Conservation (phyloP, 1,140 invertebrate genomes). For the Drosophila sp. region DNA sequence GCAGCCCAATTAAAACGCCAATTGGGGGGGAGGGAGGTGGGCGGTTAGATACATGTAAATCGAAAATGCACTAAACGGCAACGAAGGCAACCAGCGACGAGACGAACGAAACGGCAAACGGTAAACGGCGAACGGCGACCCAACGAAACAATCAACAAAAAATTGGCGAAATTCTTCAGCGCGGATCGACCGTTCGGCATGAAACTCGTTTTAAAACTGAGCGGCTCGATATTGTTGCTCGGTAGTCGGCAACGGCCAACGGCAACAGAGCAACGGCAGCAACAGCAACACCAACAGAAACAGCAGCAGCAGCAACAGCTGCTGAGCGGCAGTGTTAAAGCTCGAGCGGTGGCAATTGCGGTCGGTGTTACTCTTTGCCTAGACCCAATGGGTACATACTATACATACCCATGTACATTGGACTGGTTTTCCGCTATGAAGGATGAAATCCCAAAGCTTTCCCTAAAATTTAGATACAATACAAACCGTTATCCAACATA, state of each 20-base stretch:
- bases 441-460: too few relatives aligned
- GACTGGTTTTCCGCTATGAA: background rate
- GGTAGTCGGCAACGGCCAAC: conserved; percentile 37
- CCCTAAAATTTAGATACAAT: too few relatives aligned
- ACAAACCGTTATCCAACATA: too few relatives aligned
- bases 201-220: conserved; percentile 77
- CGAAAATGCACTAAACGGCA: conserved; percentile 45
- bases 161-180: conserved; percentile 44
- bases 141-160: background rate
- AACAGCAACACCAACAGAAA: conserved; percentile 40
- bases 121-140: background rate
- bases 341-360: conserved; percentile 16
- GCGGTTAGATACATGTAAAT: conserved; percentile 55
- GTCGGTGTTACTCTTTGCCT: conserved; percentile 10
- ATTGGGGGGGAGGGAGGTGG: conserved; percentile 36
- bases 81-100: background rate
- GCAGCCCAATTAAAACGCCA: conserved; percentile 60
- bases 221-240: conserved; percentile 54
- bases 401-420: background rate
- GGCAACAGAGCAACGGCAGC: conserved; percentile 1
- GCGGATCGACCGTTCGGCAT: conserved; percentile 70
- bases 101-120: background rate
- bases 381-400: too few relatives aligned
- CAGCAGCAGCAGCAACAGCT: conserved; percentile 42
- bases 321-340: conserved; percentile 28